Evolutionary conservation across 2,113 vertebrate genomes (phyloP).

Genomic region (Hypocryptadius cinnamomeus): DNA sequence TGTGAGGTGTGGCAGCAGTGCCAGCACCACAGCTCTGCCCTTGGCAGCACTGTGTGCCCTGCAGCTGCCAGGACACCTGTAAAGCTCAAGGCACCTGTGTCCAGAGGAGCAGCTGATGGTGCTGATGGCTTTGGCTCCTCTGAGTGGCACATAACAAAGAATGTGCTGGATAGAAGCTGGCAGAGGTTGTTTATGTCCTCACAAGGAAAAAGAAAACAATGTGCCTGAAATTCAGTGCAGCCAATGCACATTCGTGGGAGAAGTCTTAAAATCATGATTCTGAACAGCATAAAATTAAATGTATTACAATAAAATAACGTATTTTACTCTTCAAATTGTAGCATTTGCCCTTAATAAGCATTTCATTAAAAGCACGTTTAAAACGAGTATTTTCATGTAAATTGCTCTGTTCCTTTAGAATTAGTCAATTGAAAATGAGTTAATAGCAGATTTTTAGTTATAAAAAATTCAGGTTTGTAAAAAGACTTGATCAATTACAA

Average conservation of each 20-base stretch:
- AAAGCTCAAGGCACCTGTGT: neutral
- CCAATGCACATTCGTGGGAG: neutral
- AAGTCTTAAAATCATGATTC: neutral
- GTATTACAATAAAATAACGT: neutral
- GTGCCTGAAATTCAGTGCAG: neutral
- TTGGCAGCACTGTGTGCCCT: neutral
- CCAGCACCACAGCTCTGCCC: neutral
- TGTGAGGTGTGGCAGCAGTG: accelerated
- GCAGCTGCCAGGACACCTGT: neutral
- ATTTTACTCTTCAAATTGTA: neutral
- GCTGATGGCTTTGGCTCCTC: neutral
- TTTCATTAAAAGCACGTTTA: neutral
- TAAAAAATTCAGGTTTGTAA: neutral
- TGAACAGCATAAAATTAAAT: neutral
- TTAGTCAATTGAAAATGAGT: neutral
- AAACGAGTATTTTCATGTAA: slow-evolving; percentile 10
- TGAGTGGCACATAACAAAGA: neutral
- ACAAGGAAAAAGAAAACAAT: neutral
- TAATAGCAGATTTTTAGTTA: neutral
- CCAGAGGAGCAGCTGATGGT: neutral
- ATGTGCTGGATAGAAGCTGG: neutral
- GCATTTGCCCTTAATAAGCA: slow-evolving; percentile 9
- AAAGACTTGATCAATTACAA: neutral
- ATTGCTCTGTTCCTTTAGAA: neutral
- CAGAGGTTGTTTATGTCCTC: neutral